Conservation (phyloP, 2,888 invertebrate species). For the Tortricodes alternella region DNA sequence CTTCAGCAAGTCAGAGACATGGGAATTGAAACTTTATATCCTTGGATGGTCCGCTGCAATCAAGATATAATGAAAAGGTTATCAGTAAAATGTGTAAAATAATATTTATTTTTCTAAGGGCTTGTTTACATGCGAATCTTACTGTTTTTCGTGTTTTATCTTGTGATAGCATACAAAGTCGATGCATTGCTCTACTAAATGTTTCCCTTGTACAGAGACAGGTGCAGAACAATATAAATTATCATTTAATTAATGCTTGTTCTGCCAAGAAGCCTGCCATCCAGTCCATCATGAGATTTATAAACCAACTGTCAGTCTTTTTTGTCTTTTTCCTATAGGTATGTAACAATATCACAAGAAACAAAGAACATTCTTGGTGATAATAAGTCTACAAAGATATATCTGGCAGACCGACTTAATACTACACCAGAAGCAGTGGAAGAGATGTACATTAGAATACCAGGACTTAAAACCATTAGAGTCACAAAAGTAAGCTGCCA, state of each 20-base stretch:
- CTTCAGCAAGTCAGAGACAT: slow-evolving; percentile 73
- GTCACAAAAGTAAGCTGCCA: slow-evolving; percentile 81
- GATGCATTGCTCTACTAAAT: too few relatives aligned
- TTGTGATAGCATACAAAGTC: too few relatives aligned
- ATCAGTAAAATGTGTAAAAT: too few relatives aligned
- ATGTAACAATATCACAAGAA: slow-evolving; percentile 61
- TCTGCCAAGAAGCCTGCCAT: neutral
- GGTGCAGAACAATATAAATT: too few relatives aligned
- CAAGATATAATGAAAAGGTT: slow-evolving; percentile 82
- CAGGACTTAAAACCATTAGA: slow-evolving; percentile 78
- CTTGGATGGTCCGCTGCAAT: slow-evolving; percentile 86
- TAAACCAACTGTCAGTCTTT: too few relatives aligned
- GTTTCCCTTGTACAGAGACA: too few relatives aligned
- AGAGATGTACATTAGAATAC: slow-evolving; percentile 75
- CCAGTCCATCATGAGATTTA: neutral
- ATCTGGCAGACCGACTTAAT: slow-evolving; percentile 78
- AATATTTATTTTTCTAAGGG: too few relatives aligned
- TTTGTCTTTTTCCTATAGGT: slow-evolving; percentile 50
- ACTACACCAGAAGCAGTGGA: slow-evolving; percentile 70
- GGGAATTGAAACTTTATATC: slow-evolving; percentile 79
- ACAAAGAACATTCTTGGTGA: slow-evolving; percentile 77
- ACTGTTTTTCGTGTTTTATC: too few relatives aligned
- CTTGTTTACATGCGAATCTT: too few relatives aligned
- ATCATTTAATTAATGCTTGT: too few relatives aligned
- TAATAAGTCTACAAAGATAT: slow-evolving; percentile 72